phyloP scores from a whole-genome alignment of 2,113 vertebrate species.

The Alethe castanea region DNA sequence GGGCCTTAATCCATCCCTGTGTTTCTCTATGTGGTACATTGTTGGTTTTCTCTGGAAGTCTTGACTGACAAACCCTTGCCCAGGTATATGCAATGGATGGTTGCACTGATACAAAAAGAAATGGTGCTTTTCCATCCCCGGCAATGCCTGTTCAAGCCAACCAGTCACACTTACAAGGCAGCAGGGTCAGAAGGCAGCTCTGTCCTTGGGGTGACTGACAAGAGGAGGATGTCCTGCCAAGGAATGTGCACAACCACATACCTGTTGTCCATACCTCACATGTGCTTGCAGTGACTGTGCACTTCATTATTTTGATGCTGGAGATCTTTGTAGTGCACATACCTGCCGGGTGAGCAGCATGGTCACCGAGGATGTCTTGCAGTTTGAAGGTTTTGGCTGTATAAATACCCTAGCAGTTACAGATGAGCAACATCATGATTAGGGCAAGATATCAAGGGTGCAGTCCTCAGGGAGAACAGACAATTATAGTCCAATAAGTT shows the following conservation, averaged over 20 bases:
- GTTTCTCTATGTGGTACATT: background rate
- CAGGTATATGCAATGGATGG: background rate
- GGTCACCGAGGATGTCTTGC: background rate
- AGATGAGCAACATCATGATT: background rate
- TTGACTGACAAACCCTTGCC: background rate
- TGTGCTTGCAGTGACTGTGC: background rate
- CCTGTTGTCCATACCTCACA: conserved; percentile 9
- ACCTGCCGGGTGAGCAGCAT: background rate
- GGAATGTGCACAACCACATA: background rate
- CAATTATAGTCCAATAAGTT: background rate
- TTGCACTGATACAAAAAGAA: background rate
- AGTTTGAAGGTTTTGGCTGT: background rate
- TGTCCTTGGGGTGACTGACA: background rate
- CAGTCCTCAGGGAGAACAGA: background rate
- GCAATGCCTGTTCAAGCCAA: background rate
- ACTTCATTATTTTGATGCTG: background rate
- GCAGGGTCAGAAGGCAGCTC: background rate
- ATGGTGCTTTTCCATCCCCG: background rate
- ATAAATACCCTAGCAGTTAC: background rate
- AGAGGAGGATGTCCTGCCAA: background rate
- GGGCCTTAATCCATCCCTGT: background rate
- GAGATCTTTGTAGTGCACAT: background rate
- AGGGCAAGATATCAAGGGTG: background rate
- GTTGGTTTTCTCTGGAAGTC: background rate
- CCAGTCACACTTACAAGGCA: background rate